Evolutionary conservation across 2,888 invertebrate genomes (phyloP).

Genomic region (Eucriotettix oculatus): DNA sequence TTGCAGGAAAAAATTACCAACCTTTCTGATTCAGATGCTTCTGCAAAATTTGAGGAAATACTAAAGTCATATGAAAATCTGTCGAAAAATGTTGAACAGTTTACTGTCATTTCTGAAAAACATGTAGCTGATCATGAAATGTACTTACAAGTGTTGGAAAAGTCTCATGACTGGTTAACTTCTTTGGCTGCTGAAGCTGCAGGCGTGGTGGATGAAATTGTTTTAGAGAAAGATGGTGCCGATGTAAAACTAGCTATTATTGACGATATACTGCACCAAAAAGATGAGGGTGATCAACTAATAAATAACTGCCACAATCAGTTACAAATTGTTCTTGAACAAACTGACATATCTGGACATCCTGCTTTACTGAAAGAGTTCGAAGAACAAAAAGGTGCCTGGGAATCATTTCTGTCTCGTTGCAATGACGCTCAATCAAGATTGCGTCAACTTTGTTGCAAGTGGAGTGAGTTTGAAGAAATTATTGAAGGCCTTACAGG

Average conservation of each 20-base stretch:
- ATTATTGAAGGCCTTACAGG: constrained; percentile 58
- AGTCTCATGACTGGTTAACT: constrained; percentile 66
- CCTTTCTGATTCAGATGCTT: constrained; percentile 64
- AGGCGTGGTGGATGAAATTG: constrained; percentile 57
- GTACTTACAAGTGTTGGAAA: constrained; percentile 65
- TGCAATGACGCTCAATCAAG: constrained; percentile 55
- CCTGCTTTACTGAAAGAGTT: constrained; percentile 52
- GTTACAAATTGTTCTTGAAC: constrained; percentile 51
- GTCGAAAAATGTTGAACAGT: constrained; percentile 45
- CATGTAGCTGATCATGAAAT: constrained; percentile 68
- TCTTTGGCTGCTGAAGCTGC: constrained; percentile 63
- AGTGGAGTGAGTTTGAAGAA: constrained; percentile 68
- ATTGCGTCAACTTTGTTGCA: constrained; percentile 55
- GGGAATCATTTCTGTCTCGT: constrained; percentile 56
- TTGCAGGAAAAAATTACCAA: constrained; percentile 65
- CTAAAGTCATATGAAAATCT: constrained; percentile 53
- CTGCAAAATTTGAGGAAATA: constrained; percentile 54
- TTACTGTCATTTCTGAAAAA: constrained; percentile 47
- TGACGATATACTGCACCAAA: constrained; percentile 56
- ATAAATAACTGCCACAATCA: constrained; percentile 52
- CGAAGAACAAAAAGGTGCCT: constrained; percentile 53
- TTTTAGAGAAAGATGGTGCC: constrained; percentile 61
- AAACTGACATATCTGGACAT: constrained; percentile 65
- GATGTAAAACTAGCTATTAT: constrained; percentile 58
- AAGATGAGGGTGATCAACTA: constrained; percentile 53